phyloP scores from a whole-genome alignment of 2,888 invertebrate genomes.

The Formica aserva region DNA sequence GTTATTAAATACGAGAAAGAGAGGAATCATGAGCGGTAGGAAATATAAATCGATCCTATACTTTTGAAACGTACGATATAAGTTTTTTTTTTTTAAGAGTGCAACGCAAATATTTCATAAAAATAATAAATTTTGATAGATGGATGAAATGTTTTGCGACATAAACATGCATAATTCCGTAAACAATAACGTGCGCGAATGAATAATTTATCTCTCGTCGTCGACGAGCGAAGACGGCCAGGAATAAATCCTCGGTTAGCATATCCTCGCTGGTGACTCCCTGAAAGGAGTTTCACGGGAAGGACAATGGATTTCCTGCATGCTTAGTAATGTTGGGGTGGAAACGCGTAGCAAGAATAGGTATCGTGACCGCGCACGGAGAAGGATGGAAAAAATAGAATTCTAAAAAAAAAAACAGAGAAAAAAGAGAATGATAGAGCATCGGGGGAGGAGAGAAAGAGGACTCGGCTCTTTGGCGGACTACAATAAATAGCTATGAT shows the following conservation, averaged over 20 bases:
- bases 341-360: conserved; percentile 52
- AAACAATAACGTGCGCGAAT: conserved; percentile 5
- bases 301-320: conserved; percentile 55
- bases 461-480: conserved; percentile 72
- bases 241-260: conserved; percentile 37
- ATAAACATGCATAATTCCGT: conserved; percentile 8
- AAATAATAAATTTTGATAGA: neutral
- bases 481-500: conserved; percentile 82
- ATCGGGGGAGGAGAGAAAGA: conserved; percentile 42
- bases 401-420: conserved; percentile 42
- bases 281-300: conserved; percentile 32
- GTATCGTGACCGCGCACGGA: conserved; percentile 40
- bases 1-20: neutral
- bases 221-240: conserved; percentile 34
- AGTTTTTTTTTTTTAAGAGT: neutral
- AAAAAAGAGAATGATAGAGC: conserved; percentile 34
- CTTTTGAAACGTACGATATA: neutral
- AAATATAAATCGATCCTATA: neutral
- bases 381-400: conserved; percentile 24
- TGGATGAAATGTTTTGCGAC: conserved; percentile 7
- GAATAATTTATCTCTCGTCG: conserved; percentile 46
- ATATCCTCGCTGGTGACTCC: conserved; percentile 20
- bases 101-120: neutral
- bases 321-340: conserved; percentile 40
- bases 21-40: neutral